Base-by-base conservation (phyloP, 2,888 invertebrate species). In the Drosophila maculinotata region DNA sequence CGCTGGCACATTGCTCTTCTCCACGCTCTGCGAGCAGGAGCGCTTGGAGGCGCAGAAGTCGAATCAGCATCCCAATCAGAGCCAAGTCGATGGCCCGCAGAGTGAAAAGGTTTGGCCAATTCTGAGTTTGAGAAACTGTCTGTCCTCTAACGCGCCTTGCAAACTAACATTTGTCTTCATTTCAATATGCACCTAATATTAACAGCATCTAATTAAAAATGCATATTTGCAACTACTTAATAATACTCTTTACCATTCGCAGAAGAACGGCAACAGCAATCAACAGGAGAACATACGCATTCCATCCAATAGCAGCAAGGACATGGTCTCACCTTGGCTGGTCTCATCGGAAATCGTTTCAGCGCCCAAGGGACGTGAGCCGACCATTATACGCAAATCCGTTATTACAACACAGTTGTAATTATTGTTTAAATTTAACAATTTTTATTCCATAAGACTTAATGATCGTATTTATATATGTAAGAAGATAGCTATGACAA, bases 401-500 rank as follows among this genome's bases (percentile, higher is more conserved):
- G 97, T 97, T 86, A 97, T 97, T 81, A 97, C 96, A 72, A 97
- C 97, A 68, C 97, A 97, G 91, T 93, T 97, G 83, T 95, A 93
- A 92, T 81, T 79, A 68, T 77, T 83, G 69, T 76, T 76, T 80
- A 73, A 64, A 44, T 59, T 52, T 42, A 67, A 65, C 15, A 25
- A 31, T 60, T 67, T 72, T 78, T 73, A 56, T 49, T 47, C 42
- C 39, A 5, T 81, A 84, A 79, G 79, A 75, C 68, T 89, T 81
- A 65, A 83, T 70, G 76, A 78, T 79, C 77, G 69, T 80, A 82
- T 82, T 82, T 76, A 82, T 79, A 69, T 71, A 68, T 30, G 51
- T 68, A 68, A 52, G 42, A 42, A 25, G 39, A 62, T 83, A 73
- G 82, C 70, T 82, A 82, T 76, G 72, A 82, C 58, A 81, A 76